phyloP scores from a whole-genome alignment of 2,888 invertebrate species.

The Macrosiphum euphorbiae region DNA sequence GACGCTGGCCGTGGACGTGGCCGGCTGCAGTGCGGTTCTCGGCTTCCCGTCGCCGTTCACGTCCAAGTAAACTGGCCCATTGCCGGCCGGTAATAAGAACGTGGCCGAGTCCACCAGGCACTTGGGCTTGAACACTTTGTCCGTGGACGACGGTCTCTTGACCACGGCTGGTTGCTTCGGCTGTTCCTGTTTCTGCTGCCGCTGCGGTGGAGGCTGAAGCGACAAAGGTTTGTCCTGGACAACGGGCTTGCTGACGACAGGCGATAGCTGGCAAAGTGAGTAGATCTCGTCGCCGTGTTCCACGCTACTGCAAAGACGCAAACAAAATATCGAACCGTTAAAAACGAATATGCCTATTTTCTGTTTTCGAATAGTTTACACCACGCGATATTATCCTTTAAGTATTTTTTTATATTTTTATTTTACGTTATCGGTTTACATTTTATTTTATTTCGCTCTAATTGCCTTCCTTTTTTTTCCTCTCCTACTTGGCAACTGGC shows the following conservation, averaged over 20 bases:
- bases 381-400: neutral
- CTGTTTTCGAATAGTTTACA: neutral
- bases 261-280: constrained; percentile 76
- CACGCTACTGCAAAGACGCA: constrained; percentile 77
- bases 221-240: constrained; percentile 34
- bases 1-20: constrained; percentile 68
- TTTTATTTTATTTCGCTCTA: constrained; percentile 18
- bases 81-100: constrained; percentile 51
- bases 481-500: constrained; percentile 59
- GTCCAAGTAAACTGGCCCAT: constrained; percentile 44
- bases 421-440: neutral
- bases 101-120: constrained; percentile 52
- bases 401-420: neutral
- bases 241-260: constrained; percentile 64
- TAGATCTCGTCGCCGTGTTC: constrained; percentile 85
- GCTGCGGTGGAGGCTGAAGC: too few relatives aligned
- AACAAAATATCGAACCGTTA: constrained; percentile 38
- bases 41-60: constrained; percentile 44
- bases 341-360: neutral
- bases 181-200: neutral
- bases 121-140: constrained; percentile 45
- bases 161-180: neutral
- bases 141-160: constrained; percentile 25
- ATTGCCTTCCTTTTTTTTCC: constrained; percentile 18
- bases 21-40: constrained; percentile 67